These are phyloP conservation scores for Bombus consobrinus DNA, from an alignment of 1,140 invertebrate genomes.

Conservation along the genomic window DNA sequence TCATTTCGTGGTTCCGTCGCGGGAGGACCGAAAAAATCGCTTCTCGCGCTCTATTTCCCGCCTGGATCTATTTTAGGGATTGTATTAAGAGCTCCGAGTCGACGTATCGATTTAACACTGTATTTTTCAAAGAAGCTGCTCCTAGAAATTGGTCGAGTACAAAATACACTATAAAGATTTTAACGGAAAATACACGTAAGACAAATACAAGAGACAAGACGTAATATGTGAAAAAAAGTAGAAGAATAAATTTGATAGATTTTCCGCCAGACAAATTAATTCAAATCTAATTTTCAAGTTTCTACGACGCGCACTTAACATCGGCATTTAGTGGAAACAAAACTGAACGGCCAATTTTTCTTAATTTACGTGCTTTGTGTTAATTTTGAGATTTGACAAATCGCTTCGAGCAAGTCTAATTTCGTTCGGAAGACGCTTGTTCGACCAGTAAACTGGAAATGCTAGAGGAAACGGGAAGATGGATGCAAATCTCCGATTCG, in stretches of 20 bases:
- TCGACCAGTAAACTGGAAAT: background rate
- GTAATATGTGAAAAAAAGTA: too few relatives aligned
- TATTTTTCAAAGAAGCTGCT: too few relatives aligned
- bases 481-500: conserved; percentile 29
- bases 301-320: too few relatives aligned
- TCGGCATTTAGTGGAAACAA: too few relatives aligned
- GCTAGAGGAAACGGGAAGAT: background rate
- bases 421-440: background rate
- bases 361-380: too few relatives aligned
- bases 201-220: background rate
- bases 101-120: background rate
- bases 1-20: conserved; percentile 36
- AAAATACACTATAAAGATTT: background rate
- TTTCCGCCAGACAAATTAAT: too few relatives aligned
- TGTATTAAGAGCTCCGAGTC: background rate
- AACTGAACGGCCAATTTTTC: too few relatives aligned
- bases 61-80: background rate
- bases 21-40: background rate
- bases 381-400: background rate
- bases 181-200: background rate
- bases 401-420: too few relatives aligned
- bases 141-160: background rate
- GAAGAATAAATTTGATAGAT: too few relatives aligned
- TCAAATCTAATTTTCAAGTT: too few relatives aligned
- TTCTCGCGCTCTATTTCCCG: too few relatives aligned